phyloP scores from a whole-genome alignment of 2,113 vertebrate genomes.

The Oryzias melastigma region DNA sequence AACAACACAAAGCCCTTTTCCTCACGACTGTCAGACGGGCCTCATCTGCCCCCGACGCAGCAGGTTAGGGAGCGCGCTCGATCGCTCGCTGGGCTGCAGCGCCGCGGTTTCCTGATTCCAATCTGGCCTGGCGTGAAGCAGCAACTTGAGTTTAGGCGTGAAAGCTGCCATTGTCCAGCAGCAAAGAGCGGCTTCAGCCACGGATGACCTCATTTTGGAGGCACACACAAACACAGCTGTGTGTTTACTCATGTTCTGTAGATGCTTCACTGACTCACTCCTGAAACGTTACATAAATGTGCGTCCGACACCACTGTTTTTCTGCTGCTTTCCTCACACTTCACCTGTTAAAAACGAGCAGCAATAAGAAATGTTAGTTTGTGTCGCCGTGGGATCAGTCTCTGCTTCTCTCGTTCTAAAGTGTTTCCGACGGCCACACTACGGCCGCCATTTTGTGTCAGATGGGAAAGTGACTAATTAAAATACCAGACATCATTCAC shows the following conservation, averaged over 20 bases:
- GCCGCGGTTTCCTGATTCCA: too few relatives aligned
- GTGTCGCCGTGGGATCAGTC: not conserved
- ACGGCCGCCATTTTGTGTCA: slow-evolving; percentile 69
- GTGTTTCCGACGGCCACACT: slow-evolving; percentile 29
- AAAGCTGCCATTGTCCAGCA: slow-evolving; percentile 16
- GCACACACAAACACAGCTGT: slow-evolving; percentile 27
- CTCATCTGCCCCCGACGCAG: too few relatives aligned
- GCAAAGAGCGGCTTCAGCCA: slow-evolving; percentile 15
- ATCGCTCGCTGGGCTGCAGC: too few relatives aligned
- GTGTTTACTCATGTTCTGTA: slow-evolving; percentile 30
- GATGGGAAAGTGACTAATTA: slow-evolving; percentile 57
- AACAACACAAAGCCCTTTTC: too few relatives aligned
- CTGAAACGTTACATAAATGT: slow-evolving; percentile 16
- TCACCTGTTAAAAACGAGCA: not conserved
- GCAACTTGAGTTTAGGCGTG: slow-evolving; percentile 3
- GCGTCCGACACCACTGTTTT: not conserved
- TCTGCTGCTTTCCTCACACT: not conserved
- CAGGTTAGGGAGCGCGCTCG: too few relatives aligned
- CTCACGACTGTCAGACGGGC: too few relatives aligned
- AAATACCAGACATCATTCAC: slow-evolving; percentile 39
- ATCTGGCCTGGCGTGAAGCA: too few relatives aligned
- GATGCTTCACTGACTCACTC: slow-evolving; percentile 21
- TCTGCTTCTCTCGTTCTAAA: slow-evolving; percentile 27
- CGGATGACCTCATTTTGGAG: slow-evolving; percentile 31
- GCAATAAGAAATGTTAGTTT: not conserved